These are phyloP conservation scores for Pedicia rivosa DNA, from an alignment of 2,888 invertebrate genomes.

Conservation along the genomic window DNA sequence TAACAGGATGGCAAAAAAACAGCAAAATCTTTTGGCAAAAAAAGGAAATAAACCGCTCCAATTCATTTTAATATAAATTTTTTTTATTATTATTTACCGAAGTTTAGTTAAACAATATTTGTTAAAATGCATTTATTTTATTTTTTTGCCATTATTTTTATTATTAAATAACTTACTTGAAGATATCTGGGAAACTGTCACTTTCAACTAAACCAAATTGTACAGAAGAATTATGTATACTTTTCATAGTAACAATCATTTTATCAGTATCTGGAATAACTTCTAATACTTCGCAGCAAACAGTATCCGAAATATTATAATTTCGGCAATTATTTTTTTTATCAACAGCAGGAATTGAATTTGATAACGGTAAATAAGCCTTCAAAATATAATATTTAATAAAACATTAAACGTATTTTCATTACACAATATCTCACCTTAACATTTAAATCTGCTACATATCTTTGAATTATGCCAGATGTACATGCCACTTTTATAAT, in stretches of 20 bases:
- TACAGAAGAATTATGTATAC: conserved; percentile 37
- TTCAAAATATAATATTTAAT: conserved; percentile 17
- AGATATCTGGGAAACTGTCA: conserved; percentile 65
- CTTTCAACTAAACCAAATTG: conserved; percentile 69
- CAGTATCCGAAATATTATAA: conserved; percentile 68
- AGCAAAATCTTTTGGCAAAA: too few species aligned
- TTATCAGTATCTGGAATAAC: conserved; percentile 75
- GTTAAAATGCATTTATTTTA: background rate
- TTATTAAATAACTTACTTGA: conserved; percentile 50
- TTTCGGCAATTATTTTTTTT: conserved; percentile 60
- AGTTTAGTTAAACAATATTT: too few species aligned
- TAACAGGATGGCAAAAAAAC: too few species aligned
- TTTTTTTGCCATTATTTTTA: conserved; percentile 6
- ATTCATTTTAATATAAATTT: too few species aligned
- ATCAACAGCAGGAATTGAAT: conserved; percentile 63
- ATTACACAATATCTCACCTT: conserved; percentile 38
- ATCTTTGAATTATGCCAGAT: conserved; percentile 58
- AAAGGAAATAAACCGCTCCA: too few species aligned
- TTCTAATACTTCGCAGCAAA: conserved; percentile 78
- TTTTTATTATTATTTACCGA: too few species aligned
- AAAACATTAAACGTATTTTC: background rate
- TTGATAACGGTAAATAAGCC: conserved; percentile 51
- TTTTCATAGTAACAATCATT: conserved; percentile 76
- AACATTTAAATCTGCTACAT: conserved; percentile 73
- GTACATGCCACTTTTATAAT: conserved; percentile 74